Conservation (phyloP, 2,113 vertebrate species). For the Vombatus ursinus region DNA sequence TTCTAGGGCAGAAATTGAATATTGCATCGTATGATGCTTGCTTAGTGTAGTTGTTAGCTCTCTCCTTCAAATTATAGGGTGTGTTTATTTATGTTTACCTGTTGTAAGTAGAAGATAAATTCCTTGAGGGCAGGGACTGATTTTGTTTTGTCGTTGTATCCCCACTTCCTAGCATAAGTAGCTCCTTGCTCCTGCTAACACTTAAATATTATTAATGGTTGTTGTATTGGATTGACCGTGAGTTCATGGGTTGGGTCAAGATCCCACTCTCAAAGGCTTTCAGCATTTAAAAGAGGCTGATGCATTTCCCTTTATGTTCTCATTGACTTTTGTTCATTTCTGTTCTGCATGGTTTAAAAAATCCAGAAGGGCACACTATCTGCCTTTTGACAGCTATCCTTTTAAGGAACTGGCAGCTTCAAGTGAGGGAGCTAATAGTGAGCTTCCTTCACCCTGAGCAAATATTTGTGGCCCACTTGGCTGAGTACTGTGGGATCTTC, state of each 20-base stretch:
- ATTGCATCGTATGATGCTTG: not conserved
- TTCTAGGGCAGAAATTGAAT: conserved; percentile 45
- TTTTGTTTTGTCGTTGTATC: not conserved
- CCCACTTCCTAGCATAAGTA: not conserved
- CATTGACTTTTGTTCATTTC: conserved; percentile 13
- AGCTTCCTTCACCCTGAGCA: conserved; percentile 24
- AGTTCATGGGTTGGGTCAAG: not conserved
- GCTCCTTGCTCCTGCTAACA: not conserved
- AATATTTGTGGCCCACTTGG: not conserved
- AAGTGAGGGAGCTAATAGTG: not conserved
- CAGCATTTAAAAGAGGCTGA: not conserved
- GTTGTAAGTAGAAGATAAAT: not conserved
- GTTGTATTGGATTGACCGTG: not conserved
- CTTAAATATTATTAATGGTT: not conserved
- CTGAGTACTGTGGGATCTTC: conserved; percentile 5
- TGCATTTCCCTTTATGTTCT: conserved; percentile 7
- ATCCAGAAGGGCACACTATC: conserved; percentile 41
- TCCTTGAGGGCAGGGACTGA: not conserved
- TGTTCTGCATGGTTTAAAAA: conserved; percentile 32
- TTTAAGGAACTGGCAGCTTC: not conserved
- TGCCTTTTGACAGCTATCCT: conserved; percentile 1
- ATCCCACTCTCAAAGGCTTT: conserved; percentile 21
- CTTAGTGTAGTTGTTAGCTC: not conserved
- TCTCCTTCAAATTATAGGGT: not conserved
- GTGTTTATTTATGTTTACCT: not conserved